Evolutionary conservation across 1,140 invertebrate genomes (phyloP), one percentile per base, ranked within the genome.

Genomic region (Saxidomus purpurata): DNA sequence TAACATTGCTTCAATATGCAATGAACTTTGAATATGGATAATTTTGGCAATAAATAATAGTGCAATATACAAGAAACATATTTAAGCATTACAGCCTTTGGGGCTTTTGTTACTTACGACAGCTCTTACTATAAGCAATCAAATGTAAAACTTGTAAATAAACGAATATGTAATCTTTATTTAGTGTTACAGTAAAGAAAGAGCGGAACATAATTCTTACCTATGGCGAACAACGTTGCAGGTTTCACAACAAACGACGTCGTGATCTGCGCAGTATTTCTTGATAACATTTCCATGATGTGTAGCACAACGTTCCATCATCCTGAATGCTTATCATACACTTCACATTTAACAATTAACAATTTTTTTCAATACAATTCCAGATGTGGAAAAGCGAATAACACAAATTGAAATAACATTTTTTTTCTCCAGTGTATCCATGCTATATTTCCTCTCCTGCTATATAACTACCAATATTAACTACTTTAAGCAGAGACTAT

Each of bases 231-330:
- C 61, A 67, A 67, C 61, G 31, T 67, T 67, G 31, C 61, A 67
- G 1, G 61, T 67, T 31, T 67, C 61, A 67, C 61, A 67, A 67
- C 61, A 67, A 36, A 67, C 61, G 11, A 67, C 61, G 31, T 67
- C 61, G 31, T 67, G 61, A 36, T 67, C 61, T 25, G 61, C 61
- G 28, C 61, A 67, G 28, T 67, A 67, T 36, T 67, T 67, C 61
- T 67, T 67, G 17, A 67, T 67, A 17, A 67, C 31, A 17, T 67
- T 67, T 31, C 61, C 61, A 67, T 67, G 61, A 25, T 67, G 61
- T 4, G 61, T 67, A 4, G 61, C 61, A 36, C 61, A 67, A 11
- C 61, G 61, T 31, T 67, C 61, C 25, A 31, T 67, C 61, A 67
- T 67, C 1, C 8, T 36, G 25, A 28, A 8, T 6, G 11, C 61